Base-by-base conservation (phyloP, 2,888 invertebrate genomes). In the Rotaria magnacalcarata region DNA sequence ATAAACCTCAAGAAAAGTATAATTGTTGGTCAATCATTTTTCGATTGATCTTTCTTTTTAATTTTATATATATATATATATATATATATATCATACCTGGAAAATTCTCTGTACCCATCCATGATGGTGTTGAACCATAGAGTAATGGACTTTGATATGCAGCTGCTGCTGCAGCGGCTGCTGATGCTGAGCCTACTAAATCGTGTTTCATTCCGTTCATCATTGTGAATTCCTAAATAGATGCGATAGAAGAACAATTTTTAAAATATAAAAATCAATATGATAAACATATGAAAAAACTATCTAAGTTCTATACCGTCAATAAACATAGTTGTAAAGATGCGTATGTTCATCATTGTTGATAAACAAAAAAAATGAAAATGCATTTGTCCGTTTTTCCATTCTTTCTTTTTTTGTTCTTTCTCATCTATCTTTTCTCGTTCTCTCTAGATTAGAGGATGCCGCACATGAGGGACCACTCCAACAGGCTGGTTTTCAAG, bases 381-480 rank as follows among this genome's bases (percentile, higher is more conserved):
- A 67, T 67, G 67, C 34, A 41, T 67, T 67, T 67, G 27, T 34
- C 34, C 67, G 19, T 34, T 67, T 67, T 67, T 67, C 34, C 34
- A 34, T 34, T 60, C 14, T 27, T 60, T 60, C n/a, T 67, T 67
- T 67, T 67, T 67, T 27, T 67, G 67, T 67, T 67, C 67, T 67
- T 67, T 67, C 67, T 67, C 34, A 34, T 67, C 67, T 67, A 67
- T 67, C 67, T 67, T 67, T 67, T 67, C 67, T 67, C 67, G 34
- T 67, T 67, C 67, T 67, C 67, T 67, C 67, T 67, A 67, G 67
- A 67, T 67, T 67, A 67, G 67, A 67, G 34, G 67, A 67, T 67
- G 67, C 67, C 67, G 67, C 67, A 67, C 67, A 67, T 67, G 67
- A 67, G 67, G 67, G 67, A 67, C 67, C 67, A 67, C 67, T 67